Conservation (phyloP, 2,797 vertebrate species). For the Rhinoraja longicauda region DNA sequence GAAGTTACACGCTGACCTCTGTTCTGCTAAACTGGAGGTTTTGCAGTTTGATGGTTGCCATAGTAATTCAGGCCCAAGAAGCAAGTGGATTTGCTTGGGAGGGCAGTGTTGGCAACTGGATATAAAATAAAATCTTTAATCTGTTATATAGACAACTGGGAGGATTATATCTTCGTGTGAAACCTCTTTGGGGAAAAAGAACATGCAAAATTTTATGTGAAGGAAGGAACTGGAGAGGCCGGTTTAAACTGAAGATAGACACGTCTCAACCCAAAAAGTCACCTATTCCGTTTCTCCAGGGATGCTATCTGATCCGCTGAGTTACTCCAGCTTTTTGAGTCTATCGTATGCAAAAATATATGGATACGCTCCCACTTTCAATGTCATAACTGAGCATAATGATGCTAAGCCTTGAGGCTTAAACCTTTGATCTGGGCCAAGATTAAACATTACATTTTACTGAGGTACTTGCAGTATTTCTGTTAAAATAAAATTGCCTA, state of each 20-base stretch:
- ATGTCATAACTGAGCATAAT: not conserved
- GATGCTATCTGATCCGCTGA: no score
- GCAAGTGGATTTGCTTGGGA: not conserved
- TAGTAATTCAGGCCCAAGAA: not conserved
- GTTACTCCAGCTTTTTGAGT: no score
- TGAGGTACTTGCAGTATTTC: not conserved
- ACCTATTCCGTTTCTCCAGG: no score
- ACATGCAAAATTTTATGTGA: not conserved
- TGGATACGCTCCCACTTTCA: not conserved
- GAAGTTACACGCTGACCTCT: not conserved
- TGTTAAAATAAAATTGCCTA: constrained; percentile 12
- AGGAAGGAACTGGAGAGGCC: no score
- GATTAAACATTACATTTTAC: not conserved
- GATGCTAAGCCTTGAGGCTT: not conserved
- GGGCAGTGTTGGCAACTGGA: not conserved
- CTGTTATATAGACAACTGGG: not conserved
- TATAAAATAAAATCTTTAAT: not conserved
- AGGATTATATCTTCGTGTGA: not conserved
- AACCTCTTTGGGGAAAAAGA: not conserved
- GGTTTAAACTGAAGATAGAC: no score
- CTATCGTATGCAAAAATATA: no score
- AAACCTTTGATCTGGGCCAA: not conserved
- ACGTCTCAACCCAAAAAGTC: no score
- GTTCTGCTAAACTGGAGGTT: not conserved
- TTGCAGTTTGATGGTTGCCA: constrained; percentile 22